Evolutionary conservation across 1,140 invertebrate species (phyloP).

Genomic region (Brachionus manjavacas): DNA sequence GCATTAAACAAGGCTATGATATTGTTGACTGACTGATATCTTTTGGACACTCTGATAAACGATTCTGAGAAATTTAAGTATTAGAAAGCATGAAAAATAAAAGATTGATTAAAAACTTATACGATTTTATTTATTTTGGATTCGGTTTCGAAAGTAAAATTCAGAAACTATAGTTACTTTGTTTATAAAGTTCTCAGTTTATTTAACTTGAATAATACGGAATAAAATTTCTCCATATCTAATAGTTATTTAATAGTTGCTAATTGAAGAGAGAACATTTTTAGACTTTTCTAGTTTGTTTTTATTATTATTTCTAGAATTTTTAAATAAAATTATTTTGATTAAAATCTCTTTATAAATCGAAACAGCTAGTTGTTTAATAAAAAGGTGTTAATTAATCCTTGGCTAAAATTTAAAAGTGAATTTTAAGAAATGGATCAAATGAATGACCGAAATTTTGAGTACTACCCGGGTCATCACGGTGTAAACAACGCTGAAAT

Average conservation of each 20-base stretch:
- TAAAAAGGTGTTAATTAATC: not conserved
- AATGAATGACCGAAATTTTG: not conserved
- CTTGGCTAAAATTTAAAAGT: not conserved
- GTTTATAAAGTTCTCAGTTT: conserved; percentile 15
- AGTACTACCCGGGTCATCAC: not conserved
- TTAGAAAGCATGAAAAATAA: not conserved
- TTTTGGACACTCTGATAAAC: not conserved
- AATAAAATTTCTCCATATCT: not conserved
- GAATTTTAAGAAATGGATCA: not conserved
- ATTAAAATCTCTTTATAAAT: not conserved
- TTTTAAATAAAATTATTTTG: not conserved
- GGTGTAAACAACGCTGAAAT: not conserved
- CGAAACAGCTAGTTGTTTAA: not conserved
- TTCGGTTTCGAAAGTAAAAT: not conserved
- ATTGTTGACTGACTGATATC: not conserved
- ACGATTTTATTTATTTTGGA: not conserved
- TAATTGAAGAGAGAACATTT: conserved; percentile 10
- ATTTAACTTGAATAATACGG: not conserved
- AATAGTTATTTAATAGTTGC: not conserved
- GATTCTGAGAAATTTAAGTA: not conserved
- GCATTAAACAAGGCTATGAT: conserved; percentile 38
- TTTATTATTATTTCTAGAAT: not conserved
- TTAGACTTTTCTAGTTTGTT: not conserved
- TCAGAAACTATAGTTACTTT: conserved; percentile 35
- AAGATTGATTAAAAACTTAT: conserved; percentile 7